A percentile compares a stretch with the other conserved stretches of the same genome.
phyloP scores from a whole-genome alignment of 1,140 invertebrate species.

The Drosophila grimshawi region DNA sequence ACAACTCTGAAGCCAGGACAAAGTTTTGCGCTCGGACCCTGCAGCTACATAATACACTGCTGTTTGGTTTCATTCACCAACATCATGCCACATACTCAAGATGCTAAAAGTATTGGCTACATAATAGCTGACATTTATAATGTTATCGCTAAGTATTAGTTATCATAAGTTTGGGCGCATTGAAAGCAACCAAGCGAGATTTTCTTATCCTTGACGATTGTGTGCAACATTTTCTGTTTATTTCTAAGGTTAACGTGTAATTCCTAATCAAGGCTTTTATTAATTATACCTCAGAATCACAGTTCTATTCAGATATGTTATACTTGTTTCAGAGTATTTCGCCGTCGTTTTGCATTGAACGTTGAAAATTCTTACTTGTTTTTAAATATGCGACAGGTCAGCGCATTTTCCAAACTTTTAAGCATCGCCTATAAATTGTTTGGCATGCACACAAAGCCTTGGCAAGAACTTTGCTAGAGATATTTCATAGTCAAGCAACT shows the following conservation, averaged over 20 bases:
- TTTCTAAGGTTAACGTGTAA: too few species aligned
- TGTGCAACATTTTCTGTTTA: too few species aligned
- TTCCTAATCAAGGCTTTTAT: too few species aligned
- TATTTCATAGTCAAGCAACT: conserved; percentile 29
- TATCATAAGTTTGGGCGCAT: background rate
- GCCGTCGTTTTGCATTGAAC: conserved; percentile 8
- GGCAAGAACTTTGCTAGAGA: conserved; percentile 33
- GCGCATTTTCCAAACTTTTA: conserved; percentile 56
- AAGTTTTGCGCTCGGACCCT: conserved; percentile 34
- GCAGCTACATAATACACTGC: conserved; percentile 18
- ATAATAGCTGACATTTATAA: background rate
- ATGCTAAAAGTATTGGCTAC: background rate
- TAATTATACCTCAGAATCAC: too few species aligned
- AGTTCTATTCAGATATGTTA: background rate
- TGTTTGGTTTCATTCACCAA: conserved; percentile 12
- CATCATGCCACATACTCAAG: conserved; percentile 30
- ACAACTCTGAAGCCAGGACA: conserved; percentile 32
- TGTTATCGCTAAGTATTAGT: background rate
- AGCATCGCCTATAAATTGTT: conserved; percentile 61
- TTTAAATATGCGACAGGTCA: conserved; percentile 63
- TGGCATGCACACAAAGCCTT: conserved; percentile 37
- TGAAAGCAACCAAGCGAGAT: too few species aligned
- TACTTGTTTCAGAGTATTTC: conserved; percentile 6
- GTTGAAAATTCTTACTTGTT: conserved; percentile 12
- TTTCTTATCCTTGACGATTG: too few species aligned